Evolutionary conservation across 2,888 invertebrate species (phyloP), one percentile per base, ranked within the genome.

Genomic region (Limenitis arthemis): DNA sequence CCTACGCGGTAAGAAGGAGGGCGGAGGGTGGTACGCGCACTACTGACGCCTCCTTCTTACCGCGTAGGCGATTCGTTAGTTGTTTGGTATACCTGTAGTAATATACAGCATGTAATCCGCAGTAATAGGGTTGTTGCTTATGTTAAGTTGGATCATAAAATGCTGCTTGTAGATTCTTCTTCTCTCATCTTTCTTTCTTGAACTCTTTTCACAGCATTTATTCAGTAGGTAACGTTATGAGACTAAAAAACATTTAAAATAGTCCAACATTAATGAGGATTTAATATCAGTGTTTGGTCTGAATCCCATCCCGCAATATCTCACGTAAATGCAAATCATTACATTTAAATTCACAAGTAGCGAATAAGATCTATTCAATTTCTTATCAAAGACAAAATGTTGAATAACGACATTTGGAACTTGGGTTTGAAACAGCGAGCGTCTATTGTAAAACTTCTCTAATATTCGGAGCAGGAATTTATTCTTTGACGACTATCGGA

Each of bases 401-500:
- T 77, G 77, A 78, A 77, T 79, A 79, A 77, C 73, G 78, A 72
- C 71, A 73, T 77, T 79, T 71, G 66, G 66, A 64, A 69, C 61
- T 67, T 60, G 20, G 69, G 73, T 79, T 79, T 73, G 66, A 70
- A 67, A 71, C 73, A 70, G 71, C 70, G 73, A 56, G 70, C 47
- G 40, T 47, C 61, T 73, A 79, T 81, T 82, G 79, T 79, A 70
- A 70, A 79, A 81, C 73, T 80, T 79, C 75, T 72, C 72, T 79
- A 81, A 81, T 81, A 79, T 80, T 77, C 72, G 64, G 67, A 75
- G 74, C 74, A 74, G 73, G 73, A 79, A 81, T 80, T 75, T 75
- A 79, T 80, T 80, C 72, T 75, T 75, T 72, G 71, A 67, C 69
- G 65, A 66, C 72, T 70, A 73, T 74, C 68, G 69, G 64, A 72